Conservation (phyloP, 2,888 invertebrate genomes). For the Mongoloraphidia duomilia region DNA sequence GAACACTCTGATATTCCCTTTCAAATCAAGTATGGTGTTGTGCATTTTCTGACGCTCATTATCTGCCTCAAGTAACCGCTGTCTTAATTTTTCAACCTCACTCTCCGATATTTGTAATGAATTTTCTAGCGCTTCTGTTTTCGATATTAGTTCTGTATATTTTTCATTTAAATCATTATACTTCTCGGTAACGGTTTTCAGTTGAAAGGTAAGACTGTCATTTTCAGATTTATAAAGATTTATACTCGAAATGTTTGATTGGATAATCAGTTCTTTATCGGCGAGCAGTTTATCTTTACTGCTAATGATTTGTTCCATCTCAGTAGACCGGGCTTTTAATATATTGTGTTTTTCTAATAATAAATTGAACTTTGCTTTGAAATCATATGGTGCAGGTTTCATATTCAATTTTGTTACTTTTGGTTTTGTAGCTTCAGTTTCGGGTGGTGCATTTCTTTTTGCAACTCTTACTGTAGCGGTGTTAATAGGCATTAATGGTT, state of each 20-base stretch:
- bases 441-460: too few species aligned
- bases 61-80: neutral
- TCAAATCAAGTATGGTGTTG: conserved; percentile 60
- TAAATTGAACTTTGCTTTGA: conserved; percentile 41
- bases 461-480: too few species aligned
- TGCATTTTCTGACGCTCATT: conserved; percentile 31
- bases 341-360: conserved; percentile 42
- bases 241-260: too few species aligned
- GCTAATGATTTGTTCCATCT: conserved; percentile 33
- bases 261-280: conserved; percentile 22
- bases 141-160: conserved; percentile 16
- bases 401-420: conserved; percentile 23
- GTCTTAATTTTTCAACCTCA: conserved; percentile 18
- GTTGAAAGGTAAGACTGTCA: conserved; percentile 20
- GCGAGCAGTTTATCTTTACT: conserved; percentile 35
- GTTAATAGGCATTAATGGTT: too few species aligned
- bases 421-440: conserved; percentile 10
- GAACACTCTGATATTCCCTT: conserved; percentile 67
- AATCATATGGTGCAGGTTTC: conserved; percentile 47
- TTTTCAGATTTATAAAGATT: conserved; percentile 1
- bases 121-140: conserved; percentile 32
- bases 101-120: conserved; percentile 31
- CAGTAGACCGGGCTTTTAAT: conserved; percentile 36
- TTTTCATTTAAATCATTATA: conserved; percentile 15
- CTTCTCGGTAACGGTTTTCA: conserved; percentile 17